Evolutionary conservation across 2,888 invertebrate species (phyloP).

Genomic region (Listrodromus nycthemerus): DNA sequence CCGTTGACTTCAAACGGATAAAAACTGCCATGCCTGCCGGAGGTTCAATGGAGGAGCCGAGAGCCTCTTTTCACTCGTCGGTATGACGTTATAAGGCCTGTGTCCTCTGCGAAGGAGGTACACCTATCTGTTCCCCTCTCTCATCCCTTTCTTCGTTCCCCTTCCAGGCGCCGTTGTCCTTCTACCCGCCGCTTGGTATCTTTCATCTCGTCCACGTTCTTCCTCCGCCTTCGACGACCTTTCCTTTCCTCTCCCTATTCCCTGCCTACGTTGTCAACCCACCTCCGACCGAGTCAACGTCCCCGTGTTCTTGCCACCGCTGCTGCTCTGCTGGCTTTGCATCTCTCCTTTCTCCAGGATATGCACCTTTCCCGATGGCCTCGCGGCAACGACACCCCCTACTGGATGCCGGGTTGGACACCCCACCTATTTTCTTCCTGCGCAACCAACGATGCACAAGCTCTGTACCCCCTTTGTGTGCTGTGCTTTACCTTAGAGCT

Average conservation of each 20-base stretch:
- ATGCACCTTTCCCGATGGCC: constrained; percentile 32
- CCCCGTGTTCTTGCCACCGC: constrained; percentile 37
- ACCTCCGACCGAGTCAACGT: constrained; percentile 59
- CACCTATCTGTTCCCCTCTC: constrained; percentile 42
- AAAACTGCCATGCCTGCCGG: constrained; percentile 5
- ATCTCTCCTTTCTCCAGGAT: constrained; percentile 32
- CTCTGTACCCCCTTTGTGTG: not conserved
- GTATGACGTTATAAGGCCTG: constrained; percentile 13
- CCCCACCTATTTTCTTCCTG: constrained; percentile 1
- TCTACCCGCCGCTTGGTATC: constrained; percentile 70
- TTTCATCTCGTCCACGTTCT: constrained; percentile 69
- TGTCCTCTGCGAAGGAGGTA: constrained; percentile 22
- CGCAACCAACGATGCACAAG: constrained; percentile 3
- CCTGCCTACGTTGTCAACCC: constrained; percentile 60
- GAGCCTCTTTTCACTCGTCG: constrained; percentile 13
- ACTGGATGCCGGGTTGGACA: constrained; percentile 10
- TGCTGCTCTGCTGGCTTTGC: constrained; percentile 43
- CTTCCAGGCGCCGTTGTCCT: constrained; percentile 75
- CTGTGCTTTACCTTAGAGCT: constrained; percentile 14
- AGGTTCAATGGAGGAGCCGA: constrained; percentile 8
- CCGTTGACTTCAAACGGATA: not conserved
- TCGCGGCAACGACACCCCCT: constrained; percentile 2
- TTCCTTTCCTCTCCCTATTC: constrained; percentile 44
- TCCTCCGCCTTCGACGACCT: constrained; percentile 38
- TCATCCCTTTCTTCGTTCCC: constrained; percentile 27